Evolutionary conservation across 92 coral and sea anemone species (phyloP).

Genomic region (Palythoa caribaeorum): DNA sequence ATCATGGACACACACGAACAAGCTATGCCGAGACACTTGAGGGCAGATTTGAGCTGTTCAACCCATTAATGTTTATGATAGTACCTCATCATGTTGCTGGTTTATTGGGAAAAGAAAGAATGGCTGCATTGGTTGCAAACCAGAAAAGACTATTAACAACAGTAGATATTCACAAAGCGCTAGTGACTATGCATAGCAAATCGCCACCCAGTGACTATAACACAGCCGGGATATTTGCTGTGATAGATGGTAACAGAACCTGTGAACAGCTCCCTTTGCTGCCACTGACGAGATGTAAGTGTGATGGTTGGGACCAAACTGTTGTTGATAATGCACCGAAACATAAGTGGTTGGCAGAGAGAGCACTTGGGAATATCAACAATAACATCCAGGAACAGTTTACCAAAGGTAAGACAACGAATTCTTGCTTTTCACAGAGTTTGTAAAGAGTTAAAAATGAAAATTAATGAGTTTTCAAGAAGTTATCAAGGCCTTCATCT

Average conservation of each 20-base stretch:
- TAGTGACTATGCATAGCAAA: conserved; percentile 75
- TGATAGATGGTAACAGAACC: conserved; percentile 52
- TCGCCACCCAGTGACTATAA: conserved; percentile 43
- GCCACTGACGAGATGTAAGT: conserved; percentile 69
- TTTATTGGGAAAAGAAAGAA: conserved; percentile 64
- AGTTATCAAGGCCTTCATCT: too few species aligned
- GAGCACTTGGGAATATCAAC: conserved; percentile 65
- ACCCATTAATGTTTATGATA: conserved; percentile 79
- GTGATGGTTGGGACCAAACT: conserved; percentile 68
- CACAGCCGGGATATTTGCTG: conserved; percentile 55
- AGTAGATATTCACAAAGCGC: conserved; percentile 76
- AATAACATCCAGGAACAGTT: conserved; percentile 68
- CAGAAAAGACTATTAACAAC: conserved; percentile 79
- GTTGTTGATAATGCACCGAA: conserved; percentile 57
- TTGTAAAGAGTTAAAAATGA: too few species aligned
- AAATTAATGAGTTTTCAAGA: too few species aligned
- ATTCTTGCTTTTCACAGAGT: too few species aligned
- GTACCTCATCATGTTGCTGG: conserved; percentile 74
- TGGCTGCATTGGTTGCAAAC: conserved; percentile 73
- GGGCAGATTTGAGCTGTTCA: conserved; percentile 77
- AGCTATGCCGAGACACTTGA: conserved; percentile 68
- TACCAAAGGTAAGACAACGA: conserved; percentile 47
- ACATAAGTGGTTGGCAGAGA: conserved; percentile 67
- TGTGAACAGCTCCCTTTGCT: conserved; percentile 61
- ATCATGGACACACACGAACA: conserved; percentile 86